Percentiles rank a stretch among this genome's conserved stretches.
Evolutionary conservation across 2,797 vertebrate species (phyloP).

Genomic region (Gymnoscopelus microlampas): DNA sequence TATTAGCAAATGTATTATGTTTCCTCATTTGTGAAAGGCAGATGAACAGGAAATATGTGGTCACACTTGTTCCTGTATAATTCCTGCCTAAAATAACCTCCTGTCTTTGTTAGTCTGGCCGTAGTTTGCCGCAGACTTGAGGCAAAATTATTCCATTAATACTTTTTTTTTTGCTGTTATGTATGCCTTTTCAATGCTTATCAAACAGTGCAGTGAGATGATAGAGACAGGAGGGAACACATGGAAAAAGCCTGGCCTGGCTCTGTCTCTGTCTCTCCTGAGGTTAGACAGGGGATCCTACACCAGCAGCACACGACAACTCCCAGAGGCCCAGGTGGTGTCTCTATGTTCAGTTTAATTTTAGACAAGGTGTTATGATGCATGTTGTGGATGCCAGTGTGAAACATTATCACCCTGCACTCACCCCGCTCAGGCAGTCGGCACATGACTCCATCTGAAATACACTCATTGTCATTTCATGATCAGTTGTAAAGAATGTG

Average conservation of each 20-base stretch:
- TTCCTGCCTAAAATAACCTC: no score
- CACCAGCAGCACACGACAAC: neutral
- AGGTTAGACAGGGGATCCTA: neutral
- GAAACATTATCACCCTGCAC: neutral
- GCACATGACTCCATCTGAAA: neutral
- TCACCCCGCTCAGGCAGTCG: neutral
- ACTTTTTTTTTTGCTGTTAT: neutral
- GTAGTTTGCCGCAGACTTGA: neutral
- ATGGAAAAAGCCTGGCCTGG: neutral
- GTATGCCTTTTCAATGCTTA: neutral
- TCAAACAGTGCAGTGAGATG: neutral
- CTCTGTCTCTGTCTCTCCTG: neutral
- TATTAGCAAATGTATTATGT: neutral
- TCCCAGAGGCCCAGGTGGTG: neutral
- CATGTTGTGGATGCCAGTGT: constrained; percentile 2
- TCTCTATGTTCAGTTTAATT: constrained; percentile 6
- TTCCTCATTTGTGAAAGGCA: neutral
- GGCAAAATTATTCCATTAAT: neutral
- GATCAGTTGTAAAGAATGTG: neutral
- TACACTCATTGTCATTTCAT: neutral
- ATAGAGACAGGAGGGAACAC: neutral
- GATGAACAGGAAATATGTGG: neutral
- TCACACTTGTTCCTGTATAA: no score
- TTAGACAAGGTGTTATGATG: constrained; percentile 1
- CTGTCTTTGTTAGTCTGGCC: no score